These are phyloP conservation scores for Chelon labrosus DNA, from an alignment of 2,797 vertebrate species.

Conservation along the genomic window DNA sequence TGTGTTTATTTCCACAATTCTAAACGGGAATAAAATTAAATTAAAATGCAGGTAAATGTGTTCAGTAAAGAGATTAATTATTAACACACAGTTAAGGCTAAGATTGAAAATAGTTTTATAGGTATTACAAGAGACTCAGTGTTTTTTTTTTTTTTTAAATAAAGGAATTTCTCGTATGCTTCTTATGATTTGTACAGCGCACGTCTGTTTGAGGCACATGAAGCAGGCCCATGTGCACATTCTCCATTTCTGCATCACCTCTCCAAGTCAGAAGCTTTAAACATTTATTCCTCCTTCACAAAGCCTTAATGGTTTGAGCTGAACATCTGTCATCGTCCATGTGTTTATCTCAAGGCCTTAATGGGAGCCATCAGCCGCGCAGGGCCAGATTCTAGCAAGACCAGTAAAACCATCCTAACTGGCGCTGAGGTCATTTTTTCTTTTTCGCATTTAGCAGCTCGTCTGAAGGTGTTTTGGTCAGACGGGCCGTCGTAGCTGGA, in stretches of 20 bases:
- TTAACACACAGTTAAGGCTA: background rate
- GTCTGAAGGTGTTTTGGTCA: conserved; percentile 40
- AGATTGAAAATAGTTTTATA: background rate
- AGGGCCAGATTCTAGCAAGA: conserved; percentile 29
- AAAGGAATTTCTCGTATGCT: no score
- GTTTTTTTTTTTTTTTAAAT: background rate
- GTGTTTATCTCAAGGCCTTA: conserved; percentile 69
- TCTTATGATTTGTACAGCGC: conserved; percentile 14
- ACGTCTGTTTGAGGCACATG: conserved; percentile 20
- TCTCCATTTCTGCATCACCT: conserved; percentile 35
- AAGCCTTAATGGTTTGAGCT: conserved; percentile 59
- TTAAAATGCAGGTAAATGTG: background rate
- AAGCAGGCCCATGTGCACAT: conserved; percentile 15
- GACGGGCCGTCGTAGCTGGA: conserved; percentile 37
- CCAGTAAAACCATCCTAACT: conserved; percentile 16
- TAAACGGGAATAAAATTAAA: background rate
- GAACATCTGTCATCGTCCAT: conserved; percentile 70
- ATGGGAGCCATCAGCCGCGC: conserved; percentile 66
- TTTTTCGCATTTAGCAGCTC: conserved; percentile 3
- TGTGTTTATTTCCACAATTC: background rate
- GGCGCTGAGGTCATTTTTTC: conserved; percentile 18
- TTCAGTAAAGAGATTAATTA: background rate
- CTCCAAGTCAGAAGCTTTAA: conserved; percentile 48
- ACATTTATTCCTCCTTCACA: conserved; percentile 42
- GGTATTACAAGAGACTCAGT: background rate